These are phyloP conservation scores for Intellagama lesueurii DNA, from an alignment of 2,797 vertebrate genomes.

Conservation along the genomic window DNA sequence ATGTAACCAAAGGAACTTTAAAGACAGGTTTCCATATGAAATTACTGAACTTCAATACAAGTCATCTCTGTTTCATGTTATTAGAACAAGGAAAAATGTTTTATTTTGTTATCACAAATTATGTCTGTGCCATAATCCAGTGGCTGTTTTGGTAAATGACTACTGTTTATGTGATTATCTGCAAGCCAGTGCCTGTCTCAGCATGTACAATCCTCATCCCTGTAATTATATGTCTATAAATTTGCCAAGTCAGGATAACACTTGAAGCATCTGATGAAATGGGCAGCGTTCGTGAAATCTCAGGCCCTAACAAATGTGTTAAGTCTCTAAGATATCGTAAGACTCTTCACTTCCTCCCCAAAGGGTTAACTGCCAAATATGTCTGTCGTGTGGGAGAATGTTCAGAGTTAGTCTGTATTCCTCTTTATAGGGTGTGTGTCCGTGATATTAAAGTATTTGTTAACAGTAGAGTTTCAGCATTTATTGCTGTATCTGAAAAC, in stretches of 20 bases:
- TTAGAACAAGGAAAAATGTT: too few species aligned
- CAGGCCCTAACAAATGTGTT: not conserved
- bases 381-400: not conserved
- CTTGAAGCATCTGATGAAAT: not conserved
- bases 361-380: not conserved
- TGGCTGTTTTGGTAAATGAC: too few species aligned
- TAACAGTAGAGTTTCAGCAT: constrained; percentile 38
- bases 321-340: not conserved
- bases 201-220: not conserved
- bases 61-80: too few species aligned
- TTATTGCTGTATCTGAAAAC: not conserved
- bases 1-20: too few species aligned
- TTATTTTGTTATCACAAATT: too few species aligned
- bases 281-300: not conserved
- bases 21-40: too few species aligned
- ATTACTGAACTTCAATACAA: too few species aligned
- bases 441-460: not conserved
- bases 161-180: not conserved
- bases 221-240: not conserved
- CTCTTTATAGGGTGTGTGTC: not conserved
- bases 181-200: not conserved
- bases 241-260: not conserved
- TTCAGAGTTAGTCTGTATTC: not conserved
- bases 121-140: too few species aligned
- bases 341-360: not conserved